Conservation (phyloP, 2,113 vertebrate species). For the Gobio gobio region DNA sequence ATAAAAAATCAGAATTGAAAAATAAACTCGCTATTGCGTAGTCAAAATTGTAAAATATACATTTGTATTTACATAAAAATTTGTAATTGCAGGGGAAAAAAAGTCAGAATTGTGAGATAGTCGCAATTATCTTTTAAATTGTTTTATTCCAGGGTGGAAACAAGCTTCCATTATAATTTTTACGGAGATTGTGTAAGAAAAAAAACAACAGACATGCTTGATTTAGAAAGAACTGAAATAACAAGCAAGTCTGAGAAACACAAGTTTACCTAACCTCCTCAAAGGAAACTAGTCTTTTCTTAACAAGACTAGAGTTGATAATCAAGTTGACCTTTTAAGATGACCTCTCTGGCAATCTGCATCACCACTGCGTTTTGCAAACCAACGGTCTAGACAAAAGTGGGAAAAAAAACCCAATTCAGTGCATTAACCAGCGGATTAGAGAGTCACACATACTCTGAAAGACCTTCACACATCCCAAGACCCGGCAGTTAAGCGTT, state of each 20-base stretch:
- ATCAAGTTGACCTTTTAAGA: slow-evolving; percentile 38
- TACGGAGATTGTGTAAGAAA: background rate
- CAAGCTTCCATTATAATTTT: too few species aligned
- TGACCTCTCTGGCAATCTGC: slow-evolving; percentile 56
- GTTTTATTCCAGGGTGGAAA: too few species aligned
- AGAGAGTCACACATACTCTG: slow-evolving; percentile 62
- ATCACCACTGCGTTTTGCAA: slow-evolving; percentile 58
- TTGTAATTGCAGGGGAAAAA: too few species aligned
- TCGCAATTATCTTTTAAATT: too few species aligned
- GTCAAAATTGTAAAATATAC: too few species aligned
- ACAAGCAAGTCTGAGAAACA: background rate
- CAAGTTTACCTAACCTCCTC: background rate
- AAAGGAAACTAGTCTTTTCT: background rate
- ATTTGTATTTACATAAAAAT: too few species aligned
- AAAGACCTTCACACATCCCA: slow-evolving; percentile 53
- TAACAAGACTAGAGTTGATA: slow-evolving; percentile 5
- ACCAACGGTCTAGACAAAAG: slow-evolving; percentile 61
- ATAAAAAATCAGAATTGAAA: too few species aligned
- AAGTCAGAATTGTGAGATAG: too few species aligned
- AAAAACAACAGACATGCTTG: background rate
- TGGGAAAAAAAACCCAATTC: slow-evolving; percentile 48
- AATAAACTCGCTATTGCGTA: too few species aligned
- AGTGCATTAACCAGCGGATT: slow-evolving; percentile 62
- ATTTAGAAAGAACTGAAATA: background rate
- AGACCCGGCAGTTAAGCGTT: slow-evolving; percentile 64